These are phyloP conservation scores for Zoanthus sansibaricus DNA, from an alignment of 92 coral and sea anemone genomes.

Conservation along the genomic window DNA sequence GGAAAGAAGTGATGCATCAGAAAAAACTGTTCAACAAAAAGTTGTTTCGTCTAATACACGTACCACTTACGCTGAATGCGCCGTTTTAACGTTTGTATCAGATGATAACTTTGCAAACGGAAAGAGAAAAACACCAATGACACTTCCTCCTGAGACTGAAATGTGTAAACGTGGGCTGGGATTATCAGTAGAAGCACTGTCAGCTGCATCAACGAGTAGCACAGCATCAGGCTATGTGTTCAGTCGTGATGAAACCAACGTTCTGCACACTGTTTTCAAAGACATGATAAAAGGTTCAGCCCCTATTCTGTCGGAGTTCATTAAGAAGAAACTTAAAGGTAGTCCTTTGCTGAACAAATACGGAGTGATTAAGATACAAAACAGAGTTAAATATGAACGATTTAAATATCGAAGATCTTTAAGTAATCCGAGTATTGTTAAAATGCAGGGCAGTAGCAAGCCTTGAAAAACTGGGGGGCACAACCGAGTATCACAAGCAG, in stretches of 20 bases:
- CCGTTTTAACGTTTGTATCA: background rate
- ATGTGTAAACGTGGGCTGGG: background rate
- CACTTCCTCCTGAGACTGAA: slow-evolving; percentile 13
- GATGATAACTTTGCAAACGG: background rate
- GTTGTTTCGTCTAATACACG: slow-evolving; percentile 25
- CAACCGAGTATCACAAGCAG: no score
- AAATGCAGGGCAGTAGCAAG: no score
- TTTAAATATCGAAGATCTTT: slow-evolving; percentile 16
- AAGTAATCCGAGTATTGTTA: no score
- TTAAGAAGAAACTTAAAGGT: slow-evolving; percentile 24
- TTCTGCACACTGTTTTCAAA: background rate
- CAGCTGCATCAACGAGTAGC: slow-evolving; percentile 9
- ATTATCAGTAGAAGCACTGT: slow-evolving; percentile 1
- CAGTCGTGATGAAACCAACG: slow-evolving; percentile 25
- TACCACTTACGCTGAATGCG: background rate
- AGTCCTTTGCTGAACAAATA: slow-evolving; percentile 13
- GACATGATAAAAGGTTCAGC: slow-evolving; percentile 20
- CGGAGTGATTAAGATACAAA: slow-evolving; percentile 21
- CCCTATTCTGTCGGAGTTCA: background rate
- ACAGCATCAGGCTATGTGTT: slow-evolving; percentile 26
- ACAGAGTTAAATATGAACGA: slow-evolving; percentile 40
- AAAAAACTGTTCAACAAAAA: slow-evolving; percentile 3
- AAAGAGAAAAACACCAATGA: background rate
- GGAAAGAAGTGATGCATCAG: background rate
- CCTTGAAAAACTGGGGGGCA: no score